Conservation (phyloP, 1,140 invertebrate species). For the Oryctes rhinoceros region DNA sequence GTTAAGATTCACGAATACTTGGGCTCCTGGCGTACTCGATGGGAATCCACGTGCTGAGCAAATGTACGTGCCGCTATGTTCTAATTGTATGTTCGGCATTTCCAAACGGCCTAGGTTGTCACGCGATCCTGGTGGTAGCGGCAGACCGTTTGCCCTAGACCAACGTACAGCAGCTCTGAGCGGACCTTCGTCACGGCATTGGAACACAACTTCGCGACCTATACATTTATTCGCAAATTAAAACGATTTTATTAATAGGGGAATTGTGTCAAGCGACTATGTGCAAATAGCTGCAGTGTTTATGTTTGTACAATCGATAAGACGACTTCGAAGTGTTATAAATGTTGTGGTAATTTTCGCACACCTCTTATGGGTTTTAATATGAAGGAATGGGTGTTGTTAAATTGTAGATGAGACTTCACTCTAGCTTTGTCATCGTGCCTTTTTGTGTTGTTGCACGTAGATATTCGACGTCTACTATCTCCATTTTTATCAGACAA, state of each 20-base stretch:
- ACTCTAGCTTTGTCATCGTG: background rate
- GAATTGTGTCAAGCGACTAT: background rate
- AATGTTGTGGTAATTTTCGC: background rate
- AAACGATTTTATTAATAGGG: background rate
- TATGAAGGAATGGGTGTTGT: background rate
- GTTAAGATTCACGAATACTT: conserved; percentile 70
- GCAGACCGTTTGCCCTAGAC: conserved; percentile 73
- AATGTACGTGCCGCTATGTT: conserved; percentile 81
- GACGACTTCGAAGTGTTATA: too few species aligned
- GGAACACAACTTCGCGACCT: conserved; percentile 91
- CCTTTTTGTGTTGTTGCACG: background rate
- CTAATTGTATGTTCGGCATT: conserved; percentile 81
- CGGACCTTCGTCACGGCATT: conserved; percentile 88
- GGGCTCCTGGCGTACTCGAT: conserved; percentile 62
- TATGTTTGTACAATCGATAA: background rate
- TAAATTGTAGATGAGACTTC: background rate
- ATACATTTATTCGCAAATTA: conserved; percentile 44
- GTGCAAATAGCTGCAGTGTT: conserved; percentile 25
- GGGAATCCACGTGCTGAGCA: conserved; percentile 80
- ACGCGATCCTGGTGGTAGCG: conserved; percentile 74
- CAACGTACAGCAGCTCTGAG: conserved; percentile 79
- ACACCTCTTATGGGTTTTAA: background rate
- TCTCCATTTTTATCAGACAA: too few species aligned
- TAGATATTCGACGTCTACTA: too few species aligned
- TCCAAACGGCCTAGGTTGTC: conserved; percentile 82